These are phyloP conservation scores for Pavo muticus DNA, from an alignment of 2,113 vertebrate species.

Conservation along the genomic window DNA sequence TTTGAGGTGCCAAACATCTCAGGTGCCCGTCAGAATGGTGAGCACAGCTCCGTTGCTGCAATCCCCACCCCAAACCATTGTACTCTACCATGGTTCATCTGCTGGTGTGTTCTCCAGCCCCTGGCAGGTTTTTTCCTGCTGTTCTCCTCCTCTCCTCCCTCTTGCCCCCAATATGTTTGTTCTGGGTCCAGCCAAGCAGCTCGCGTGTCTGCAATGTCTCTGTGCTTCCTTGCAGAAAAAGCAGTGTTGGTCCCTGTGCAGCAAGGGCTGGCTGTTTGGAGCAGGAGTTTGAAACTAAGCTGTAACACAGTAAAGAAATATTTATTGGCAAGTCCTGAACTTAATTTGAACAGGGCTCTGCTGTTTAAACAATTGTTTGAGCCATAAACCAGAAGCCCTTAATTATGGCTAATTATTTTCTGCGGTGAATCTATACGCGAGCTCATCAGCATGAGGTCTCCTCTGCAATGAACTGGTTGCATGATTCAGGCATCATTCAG, in stretches of 20 bases:
- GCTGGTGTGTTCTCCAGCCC: not conserved
- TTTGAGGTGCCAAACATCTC: not conserved
- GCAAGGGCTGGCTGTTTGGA: not conserved
- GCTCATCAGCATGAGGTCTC: constrained; percentile 47
- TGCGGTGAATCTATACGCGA: constrained; percentile 35
- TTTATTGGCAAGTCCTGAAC: constrained; percentile 32
- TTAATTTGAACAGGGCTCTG: constrained; percentile 49
- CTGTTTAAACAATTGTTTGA: constrained; percentile 62
- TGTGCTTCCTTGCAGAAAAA: not conserved
- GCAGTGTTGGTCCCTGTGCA: not conserved
- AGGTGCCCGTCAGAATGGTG: not conserved
- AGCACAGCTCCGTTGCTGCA: not conserved
- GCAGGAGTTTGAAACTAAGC: constrained; percentile 21
- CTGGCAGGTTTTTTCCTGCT: accelerated
- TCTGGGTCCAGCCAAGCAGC: accelerated
- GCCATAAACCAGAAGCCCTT: constrained; percentile 68
- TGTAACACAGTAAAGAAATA: not conserved
- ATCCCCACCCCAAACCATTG: not conserved
- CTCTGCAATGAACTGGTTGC: constrained; percentile 31
- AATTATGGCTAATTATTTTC: constrained; percentile 70
- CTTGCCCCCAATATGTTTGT: not conserved
- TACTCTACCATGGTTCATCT: not conserved
- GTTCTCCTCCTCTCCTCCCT: not conserved
- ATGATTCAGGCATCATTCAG: constrained; percentile 36
- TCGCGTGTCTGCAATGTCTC: not conserved